phyloP scores from a whole-genome alignment of 2,797 vertebrate genomes.

The Anguilla pacifica region DNA sequence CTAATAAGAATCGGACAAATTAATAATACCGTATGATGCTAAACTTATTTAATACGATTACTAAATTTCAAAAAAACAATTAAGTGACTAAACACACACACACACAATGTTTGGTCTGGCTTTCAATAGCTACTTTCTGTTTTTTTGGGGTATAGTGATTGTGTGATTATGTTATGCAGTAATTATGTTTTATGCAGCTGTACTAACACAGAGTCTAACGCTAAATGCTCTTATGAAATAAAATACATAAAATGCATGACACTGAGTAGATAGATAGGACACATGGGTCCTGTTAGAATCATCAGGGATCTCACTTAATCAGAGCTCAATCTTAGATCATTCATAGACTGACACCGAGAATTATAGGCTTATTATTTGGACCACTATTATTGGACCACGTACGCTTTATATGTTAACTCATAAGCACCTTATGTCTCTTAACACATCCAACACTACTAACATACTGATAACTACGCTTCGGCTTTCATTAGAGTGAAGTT shows the following conservation, averaged over 20 bases:
- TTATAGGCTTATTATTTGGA: slow-evolving; percentile 34
- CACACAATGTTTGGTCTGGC: neutral
- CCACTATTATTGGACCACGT: slow-evolving; percentile 1
- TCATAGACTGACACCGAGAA: neutral
- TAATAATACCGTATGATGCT: too few species aligned
- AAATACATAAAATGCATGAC: neutral
- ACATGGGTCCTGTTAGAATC: neutral
- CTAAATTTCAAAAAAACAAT: too few species aligned
- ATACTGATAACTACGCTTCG: slow-evolving; percentile 46
- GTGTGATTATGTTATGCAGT: neutral
- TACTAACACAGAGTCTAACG: neutral
- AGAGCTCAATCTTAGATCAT: neutral
- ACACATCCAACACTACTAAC: slow-evolving; percentile 1
- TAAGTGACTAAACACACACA: too few species aligned
- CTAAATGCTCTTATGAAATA: neutral
- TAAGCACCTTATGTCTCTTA: slow-evolving; percentile 19
- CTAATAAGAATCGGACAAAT: too few species aligned
- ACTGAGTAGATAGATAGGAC: neutral
- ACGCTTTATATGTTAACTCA: slow-evolving; percentile 28
- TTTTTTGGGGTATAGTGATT: neutral
- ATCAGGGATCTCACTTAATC: neutral
- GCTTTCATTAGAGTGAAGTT: slow-evolving; percentile 15
- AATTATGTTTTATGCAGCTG: neutral
- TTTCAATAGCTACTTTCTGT: neutral
- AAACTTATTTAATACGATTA: too few species aligned